Evolutionary conservation across 2,888 invertebrate genomes (phyloP), one percentile per base, ranked within the genome.

Genomic region (Gymnoscelis rufifasciata): DNA sequence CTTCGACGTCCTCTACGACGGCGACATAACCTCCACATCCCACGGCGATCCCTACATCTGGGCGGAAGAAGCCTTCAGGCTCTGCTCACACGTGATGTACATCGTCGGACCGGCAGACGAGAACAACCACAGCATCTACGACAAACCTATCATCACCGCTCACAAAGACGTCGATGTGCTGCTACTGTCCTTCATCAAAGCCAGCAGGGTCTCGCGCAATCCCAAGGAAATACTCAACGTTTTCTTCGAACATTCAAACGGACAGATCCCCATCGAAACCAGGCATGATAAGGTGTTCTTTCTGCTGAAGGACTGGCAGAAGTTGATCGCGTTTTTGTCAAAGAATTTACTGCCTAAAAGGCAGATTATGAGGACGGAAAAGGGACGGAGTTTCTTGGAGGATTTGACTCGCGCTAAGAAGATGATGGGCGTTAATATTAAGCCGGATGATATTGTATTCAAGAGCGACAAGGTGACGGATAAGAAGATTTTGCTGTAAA

Each of bases 301-400:
- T 54, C 51, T 88, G 0, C 57, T 87, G 0, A 79, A 74, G 30
- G 86, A 88, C 47, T 87, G 83, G 82, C 78, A 86, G 52, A 83
- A 82, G 33, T 59, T 88, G 1, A 78, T 87, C 47, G 71, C 83
- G 7, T 72, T 76, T 61, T 47, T 88, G 26, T 86, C 86, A 0
- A 83, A 78, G 60, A 77, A 86, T 57, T 51, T 87, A 57, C 52
- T 83, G 10, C 83, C 87, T 1, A 81, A 78, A 48, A 68, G 68
- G 42, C 80, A 79, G 48, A 74, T 88, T 0, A 71, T 74, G 71
- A 64, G 81, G 1, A 77, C 86, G 6, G 84, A 84, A 52, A 79
- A 72, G 19, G 88, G 88, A 0, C 71, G 72, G 56, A 73, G 71
- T 51, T 82, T 88, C 38, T 56, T 84, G 24, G 86, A 86, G 3